A percentile compares a stretch with the other conserved stretches of the same genome.
Conservation (phyloP, 2,113 vertebrate genomes). For the Columbina picui region DNA sequence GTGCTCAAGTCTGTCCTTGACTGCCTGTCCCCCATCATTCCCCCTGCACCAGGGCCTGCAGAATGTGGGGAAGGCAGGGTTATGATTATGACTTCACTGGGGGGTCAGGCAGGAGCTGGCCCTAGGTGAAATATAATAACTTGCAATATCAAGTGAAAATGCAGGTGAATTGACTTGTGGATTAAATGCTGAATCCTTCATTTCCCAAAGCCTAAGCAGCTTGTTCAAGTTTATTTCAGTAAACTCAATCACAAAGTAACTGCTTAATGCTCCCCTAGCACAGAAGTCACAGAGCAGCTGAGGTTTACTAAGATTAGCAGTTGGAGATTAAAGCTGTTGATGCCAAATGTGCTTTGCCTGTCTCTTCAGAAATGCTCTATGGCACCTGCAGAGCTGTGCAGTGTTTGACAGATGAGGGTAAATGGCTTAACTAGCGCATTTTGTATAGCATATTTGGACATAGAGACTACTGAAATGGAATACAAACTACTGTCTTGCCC, state of each 20-base stretch:
- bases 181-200: neutral
- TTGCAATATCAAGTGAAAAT: neutral
- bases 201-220: neutral
- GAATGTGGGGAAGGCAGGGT: neutral
- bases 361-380: neutral
- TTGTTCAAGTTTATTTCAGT: conserved; percentile 17
- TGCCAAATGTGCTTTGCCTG: conserved; percentile 16
- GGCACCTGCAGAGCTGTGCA: neutral
- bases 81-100: conserved; percentile 61
- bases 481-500: neutral
- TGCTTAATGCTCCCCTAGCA: neutral
- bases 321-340: conserved; percentile 40
- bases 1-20: neutral
- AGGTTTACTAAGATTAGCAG: conserved; percentile 72
- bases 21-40: accelerated
- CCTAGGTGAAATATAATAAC: neutral
- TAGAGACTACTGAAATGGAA: neutral
- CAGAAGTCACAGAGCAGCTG: neutral
- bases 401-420: neutral
- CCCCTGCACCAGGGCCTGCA: neutral
- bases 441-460: neutral
- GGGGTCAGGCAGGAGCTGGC: neutral
- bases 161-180: neutral
- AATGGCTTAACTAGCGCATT: neutral
- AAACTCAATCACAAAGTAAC: neutral